Conservation (phyloP, 2,113 vertebrate genomes). For the Cavia porcellus region DNA sequence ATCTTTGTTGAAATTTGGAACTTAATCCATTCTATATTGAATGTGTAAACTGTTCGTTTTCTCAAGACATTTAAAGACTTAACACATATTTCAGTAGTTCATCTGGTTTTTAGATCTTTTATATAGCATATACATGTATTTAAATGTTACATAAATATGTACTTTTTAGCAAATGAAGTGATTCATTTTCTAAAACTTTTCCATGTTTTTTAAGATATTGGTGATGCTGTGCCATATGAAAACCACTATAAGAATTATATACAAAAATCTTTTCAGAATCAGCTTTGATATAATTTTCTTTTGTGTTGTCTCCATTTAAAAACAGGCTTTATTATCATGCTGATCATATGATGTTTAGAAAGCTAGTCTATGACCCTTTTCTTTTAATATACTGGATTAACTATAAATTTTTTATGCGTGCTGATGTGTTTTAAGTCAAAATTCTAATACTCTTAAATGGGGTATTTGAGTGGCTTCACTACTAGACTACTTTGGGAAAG, state of each 20-base stretch:
- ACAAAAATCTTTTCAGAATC: conserved; percentile 53
- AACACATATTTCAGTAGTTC: conserved; percentile 35
- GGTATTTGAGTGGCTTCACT: conserved; percentile 44
- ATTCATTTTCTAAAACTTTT: conserved; percentile 28
- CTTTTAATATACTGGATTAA: conserved; percentile 31
- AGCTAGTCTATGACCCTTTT: not conserved
- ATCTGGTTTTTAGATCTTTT: conserved; percentile 46
- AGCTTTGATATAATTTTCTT: conserved; percentile 62
- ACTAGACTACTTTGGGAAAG: conserved; percentile 65
- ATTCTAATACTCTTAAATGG: conserved; percentile 30
- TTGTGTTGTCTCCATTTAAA: conserved; percentile 47
- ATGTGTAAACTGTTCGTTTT: conserved; percentile 60
- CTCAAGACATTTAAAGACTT: conserved; percentile 34
- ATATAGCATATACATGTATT: conserved; percentile 2
- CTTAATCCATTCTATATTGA: conserved; percentile 9
- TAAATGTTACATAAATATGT: not conserved
- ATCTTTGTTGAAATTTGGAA: conserved; percentile 65
- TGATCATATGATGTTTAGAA: conserved; percentile 45
- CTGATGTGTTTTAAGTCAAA: conserved; percentile 55
- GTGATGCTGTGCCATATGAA: conserved; percentile 4
- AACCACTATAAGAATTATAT: conserved; percentile 47
- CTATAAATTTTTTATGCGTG: conserved; percentile 28
- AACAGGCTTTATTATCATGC: conserved; percentile 47
- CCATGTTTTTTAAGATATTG: conserved; percentile 42
- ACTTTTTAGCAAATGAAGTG: conserved; percentile 32